These are phyloP conservation scores for Tricholaema leucomelas DNA, from an alignment of 2,113 vertebrate species.

Conservation along the genomic window DNA sequence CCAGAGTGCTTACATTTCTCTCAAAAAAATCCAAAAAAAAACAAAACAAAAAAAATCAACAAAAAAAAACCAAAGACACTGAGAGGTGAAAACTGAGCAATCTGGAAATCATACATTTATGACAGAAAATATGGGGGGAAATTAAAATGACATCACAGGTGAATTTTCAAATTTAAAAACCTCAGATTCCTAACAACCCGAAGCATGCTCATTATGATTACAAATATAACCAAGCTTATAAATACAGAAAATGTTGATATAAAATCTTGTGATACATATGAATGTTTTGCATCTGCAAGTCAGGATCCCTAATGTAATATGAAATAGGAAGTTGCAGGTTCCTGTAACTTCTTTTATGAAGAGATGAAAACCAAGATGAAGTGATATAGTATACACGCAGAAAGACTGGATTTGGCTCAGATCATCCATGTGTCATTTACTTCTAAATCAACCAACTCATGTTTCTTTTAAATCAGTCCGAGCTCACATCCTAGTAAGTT, in stretches of 20 bases:
- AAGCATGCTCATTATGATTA: not conserved
- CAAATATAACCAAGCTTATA: not conserved
- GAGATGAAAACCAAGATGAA: not conserved
- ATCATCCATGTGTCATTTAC: not conserved
- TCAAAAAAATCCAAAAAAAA: too few species aligned
- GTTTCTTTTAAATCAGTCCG: not conserved
- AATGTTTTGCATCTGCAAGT: not conserved
- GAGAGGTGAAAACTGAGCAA: not conserved
- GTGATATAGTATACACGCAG: not conserved
- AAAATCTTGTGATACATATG: not conserved
- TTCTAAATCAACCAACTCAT: not conserved
- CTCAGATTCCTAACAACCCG: not conserved
- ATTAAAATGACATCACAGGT: not conserved
- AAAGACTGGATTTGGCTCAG: not conserved
- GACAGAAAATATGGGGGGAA: not conserved
- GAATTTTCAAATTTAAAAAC: not conserved
- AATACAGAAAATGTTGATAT: not conserved
- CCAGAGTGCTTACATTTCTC: not conserved
- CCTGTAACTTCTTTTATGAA: not conserved
- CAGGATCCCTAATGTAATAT: not conserved
- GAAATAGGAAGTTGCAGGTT: not conserved
- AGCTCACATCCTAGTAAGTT: not conserved
- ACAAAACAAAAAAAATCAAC: too few species aligned
- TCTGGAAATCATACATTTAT: not conserved
- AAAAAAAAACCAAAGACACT: not conserved